A percentile compares a stretch with the other conserved stretches of the same genome.
Evolutionary conservation across 2,888 invertebrate species (phyloP).

Genomic region (Leptinotarsa tumamoca): DNA sequence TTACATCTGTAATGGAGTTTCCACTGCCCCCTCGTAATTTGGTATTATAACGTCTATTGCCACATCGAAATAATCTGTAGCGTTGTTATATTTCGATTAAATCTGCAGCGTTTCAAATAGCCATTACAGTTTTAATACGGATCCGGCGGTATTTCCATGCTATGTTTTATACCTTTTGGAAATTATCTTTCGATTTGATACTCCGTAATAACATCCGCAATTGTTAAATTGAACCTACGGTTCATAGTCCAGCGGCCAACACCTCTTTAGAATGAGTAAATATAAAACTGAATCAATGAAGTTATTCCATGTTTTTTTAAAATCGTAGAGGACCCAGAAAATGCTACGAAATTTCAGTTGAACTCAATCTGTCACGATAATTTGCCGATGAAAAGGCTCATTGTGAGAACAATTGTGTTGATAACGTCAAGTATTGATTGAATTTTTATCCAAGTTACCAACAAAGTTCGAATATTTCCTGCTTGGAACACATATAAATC

Average conservation of each 20-base stretch:
- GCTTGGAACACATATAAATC: too few species aligned
- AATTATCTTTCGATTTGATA: conserved; percentile 16
- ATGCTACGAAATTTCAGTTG: too few species aligned
- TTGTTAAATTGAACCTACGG: conserved; percentile 24
- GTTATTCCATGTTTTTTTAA: too few species aligned
- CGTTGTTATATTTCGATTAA: conserved; percentile 11
- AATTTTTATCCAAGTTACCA: too few species aligned
- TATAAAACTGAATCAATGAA: too few species aligned
- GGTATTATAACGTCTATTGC: background rate
- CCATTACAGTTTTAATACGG: conserved; percentile 24
- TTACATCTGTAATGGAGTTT: background rate
- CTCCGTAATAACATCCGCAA: conserved; percentile 13
- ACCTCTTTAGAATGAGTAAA: background rate
- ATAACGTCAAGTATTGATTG: too few species aligned
- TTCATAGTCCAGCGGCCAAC: conserved; percentile 5
- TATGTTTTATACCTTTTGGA: conserved; percentile 20
- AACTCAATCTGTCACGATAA: too few species aligned
- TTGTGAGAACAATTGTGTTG: too few species aligned
- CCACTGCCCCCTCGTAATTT: background rate
- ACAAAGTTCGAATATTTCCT: too few species aligned
- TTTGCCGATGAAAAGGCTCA: too few species aligned
- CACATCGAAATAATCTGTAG: background rate
- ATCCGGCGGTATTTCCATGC: conserved; percentile 7
- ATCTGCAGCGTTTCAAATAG: conserved; percentile 12
- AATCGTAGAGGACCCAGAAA: too few species aligned